These are phyloP conservation scores for Alosa sapidissima DNA, from an alignment of 2,797 vertebrate genomes.

Conservation along the genomic window DNA sequence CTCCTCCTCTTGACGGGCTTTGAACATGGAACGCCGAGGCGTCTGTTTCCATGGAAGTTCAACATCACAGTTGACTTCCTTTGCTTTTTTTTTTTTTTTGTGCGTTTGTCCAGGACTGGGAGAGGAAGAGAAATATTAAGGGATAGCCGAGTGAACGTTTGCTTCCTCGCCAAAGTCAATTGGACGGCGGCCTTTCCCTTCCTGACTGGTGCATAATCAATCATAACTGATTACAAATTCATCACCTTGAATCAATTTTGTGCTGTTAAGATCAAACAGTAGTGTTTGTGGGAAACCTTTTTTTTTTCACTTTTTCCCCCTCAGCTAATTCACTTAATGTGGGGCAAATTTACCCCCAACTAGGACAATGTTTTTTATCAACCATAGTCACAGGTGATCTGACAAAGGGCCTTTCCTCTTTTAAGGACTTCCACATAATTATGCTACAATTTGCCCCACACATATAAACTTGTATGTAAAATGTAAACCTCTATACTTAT, in stretches of 20 bases:
- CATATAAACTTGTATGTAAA: too few species aligned
- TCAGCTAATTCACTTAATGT: constrained; percentile 76
- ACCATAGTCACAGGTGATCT: not conserved
- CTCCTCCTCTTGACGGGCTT: constrained; percentile 47
- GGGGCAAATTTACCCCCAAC: constrained; percentile 57
- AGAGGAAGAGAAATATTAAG: constrained; percentile 57
- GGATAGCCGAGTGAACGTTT: constrained; percentile 57
- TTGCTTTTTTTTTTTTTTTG: constrained; percentile 60
- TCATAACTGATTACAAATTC: constrained; percentile 94
- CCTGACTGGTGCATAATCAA: constrained; percentile 81
- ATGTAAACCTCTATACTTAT: too few species aligned
- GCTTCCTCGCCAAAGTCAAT: constrained; percentile 59
- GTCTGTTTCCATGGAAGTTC: constrained; percentile 70
- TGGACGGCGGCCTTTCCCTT: constrained; percentile 80
- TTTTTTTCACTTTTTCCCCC: constrained; percentile 52
- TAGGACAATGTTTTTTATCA: constrained; percentile 18
- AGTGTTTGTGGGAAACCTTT: constrained; percentile 65
- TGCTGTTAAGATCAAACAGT: constrained; percentile 93
- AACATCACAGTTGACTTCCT: constrained; percentile 66
- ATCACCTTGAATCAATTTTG: constrained; percentile 99
- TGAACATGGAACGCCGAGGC: constrained; percentile 55
- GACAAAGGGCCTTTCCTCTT: constrained; percentile 10
- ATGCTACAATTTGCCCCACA: constrained; percentile 4
- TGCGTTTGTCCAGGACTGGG: constrained; percentile 34
- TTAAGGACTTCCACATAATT: constrained; percentile 17